Conservation (phyloP, 2,888 invertebrate genomes). For the Amaurobius ferox region DNA sequence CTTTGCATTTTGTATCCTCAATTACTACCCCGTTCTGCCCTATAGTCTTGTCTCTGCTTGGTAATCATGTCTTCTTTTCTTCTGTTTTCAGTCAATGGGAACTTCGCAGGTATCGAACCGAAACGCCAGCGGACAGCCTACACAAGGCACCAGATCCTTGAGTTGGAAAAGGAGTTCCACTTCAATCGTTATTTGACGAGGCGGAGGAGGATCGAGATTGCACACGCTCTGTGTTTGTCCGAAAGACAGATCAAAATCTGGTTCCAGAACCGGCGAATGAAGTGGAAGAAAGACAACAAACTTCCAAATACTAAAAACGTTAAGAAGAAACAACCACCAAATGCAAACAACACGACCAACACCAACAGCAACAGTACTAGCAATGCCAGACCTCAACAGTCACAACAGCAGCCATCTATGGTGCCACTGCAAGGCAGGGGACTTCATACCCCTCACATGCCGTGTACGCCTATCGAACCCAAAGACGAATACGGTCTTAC, state of each 20-base stretch:
- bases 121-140: slow-evolving; percentile 97
- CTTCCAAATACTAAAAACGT: slow-evolving; percentile 90
- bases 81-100: slow-evolving; percentile 85
- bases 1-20: not conserved
- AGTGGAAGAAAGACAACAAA: slow-evolving; percentile 92
- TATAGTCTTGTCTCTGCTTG: not conserved
- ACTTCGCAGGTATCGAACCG: slow-evolving; percentile 91
- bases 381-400: slow-evolving; percentile 2
- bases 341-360: slow-evolving; percentile 80
- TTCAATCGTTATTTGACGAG: slow-evolving; percentile 97
- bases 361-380: slow-evolving; percentile 31
- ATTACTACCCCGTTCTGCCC: slow-evolving; percentile 16
- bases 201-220: slow-evolving; percentile 96
- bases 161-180: slow-evolving; percentile 98
- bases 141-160: slow-evolving; percentile 97
- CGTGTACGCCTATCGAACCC: slow-evolving; percentile 57
- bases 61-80: not conserved
- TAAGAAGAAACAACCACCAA: slow-evolving; percentile 82
- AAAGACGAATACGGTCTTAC: slow-evolving; percentile 71
- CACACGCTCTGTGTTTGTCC: slow-evolving; percentile 94
- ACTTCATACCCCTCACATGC: slow-evolving; percentile 29
- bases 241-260: slow-evolving; percentile 93
- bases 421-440: slow-evolving; percentile 39
- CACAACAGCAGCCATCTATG: slow-evolving; percentile 30
- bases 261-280: slow-evolving; percentile 87